A percentile compares a stretch with the other conserved stretches of the same genome.
Evolutionary conservation across 2,888 invertebrate genomes (phyloP).

Genomic region (Caenorhabditis macrosperma): DNA sequence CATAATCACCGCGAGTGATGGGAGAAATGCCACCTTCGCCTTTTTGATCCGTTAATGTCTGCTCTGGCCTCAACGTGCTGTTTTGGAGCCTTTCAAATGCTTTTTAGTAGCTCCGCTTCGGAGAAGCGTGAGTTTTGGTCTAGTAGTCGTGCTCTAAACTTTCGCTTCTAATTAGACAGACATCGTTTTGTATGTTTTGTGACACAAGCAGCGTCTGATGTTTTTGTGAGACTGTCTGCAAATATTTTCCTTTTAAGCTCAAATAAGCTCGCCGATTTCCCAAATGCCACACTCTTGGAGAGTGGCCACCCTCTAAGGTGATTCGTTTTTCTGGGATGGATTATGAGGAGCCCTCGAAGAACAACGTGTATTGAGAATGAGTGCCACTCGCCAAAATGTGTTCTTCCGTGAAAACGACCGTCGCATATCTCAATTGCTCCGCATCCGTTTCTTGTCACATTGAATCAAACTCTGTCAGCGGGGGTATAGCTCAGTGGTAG

Average conservation of each 20-base stretch:
- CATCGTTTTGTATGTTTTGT: too few relatives aligned
- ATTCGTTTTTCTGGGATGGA: too few relatives aligned
- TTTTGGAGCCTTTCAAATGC: slow-evolving; percentile 10
- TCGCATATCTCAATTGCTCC: background rate
- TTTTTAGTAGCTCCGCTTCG: background rate
- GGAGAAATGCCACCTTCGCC: slow-evolving; percentile 9
- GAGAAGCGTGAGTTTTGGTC: background rate
- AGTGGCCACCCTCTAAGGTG: too few relatives aligned
- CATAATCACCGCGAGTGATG: slow-evolving; percentile 16
- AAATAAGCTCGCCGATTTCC: too few relatives aligned
- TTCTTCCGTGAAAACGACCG: too few relatives aligned
- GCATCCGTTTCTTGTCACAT: background rate
- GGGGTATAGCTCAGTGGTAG: slow-evolving; percentile 75
- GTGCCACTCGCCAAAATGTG: too few relatives aligned
- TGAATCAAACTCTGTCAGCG: background rate
- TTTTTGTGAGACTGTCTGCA: background rate
- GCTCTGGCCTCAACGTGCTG: background rate
- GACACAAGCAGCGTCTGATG: too few relatives aligned
- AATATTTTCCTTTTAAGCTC: too few relatives aligned
- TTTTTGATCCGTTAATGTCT: slow-evolving; percentile 20
- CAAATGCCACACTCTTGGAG: too few relatives aligned
- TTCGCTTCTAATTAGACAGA: background rate
- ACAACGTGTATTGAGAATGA: too few relatives aligned
- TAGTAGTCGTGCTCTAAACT: background rate
- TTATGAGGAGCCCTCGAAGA: too few relatives aligned